Evolutionary conservation across 2,113 vertebrate species (phyloP), one percentile per base, ranked within the genome.

Genomic region (Lanius collurio): DNA sequence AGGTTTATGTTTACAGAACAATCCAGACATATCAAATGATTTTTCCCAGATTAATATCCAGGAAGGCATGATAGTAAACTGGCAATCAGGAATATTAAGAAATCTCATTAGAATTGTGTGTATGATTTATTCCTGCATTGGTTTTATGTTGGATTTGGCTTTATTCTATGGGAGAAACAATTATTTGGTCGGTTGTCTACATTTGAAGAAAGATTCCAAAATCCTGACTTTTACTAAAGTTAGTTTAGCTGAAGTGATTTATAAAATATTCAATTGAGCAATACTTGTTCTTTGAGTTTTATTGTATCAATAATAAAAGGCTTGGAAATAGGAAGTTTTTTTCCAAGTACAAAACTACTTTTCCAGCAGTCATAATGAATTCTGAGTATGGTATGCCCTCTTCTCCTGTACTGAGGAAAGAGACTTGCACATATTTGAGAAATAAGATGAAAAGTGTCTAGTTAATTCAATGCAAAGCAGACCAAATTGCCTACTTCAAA

Each of bases 21-120:
- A 41, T 6, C 6, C 33, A 64, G 11, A 47, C 1, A 35, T 7
- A 46, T 2, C 3, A 63, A 64, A 79, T 9, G 0, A 3, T 60
- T 87, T 35, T 47, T 82, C 44, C 8, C 33, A 57, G 10, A 41
- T 21, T 3, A 57, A 71, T 53, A 91, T 10, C 18, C 30, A 55
- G 19, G 8, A 79, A 82, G 68, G 8, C 11, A 70, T 35, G 8
- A 67, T 6, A 81, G 15, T 35, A 67, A 79, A 64, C 10, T 57
- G 2, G 3, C 13, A 39, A 65, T 81, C 15, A 47, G 8, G 41
- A 88, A 52, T 64, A 62, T n/a, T 46, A 88, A 46, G 27, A 69
- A 56, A 55, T 13, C 23, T 73, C 33, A 69, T 53, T 57, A n/a
- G 16, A 80, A 62, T 18, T 56, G 5, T 42, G 7, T 3, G 1